phyloP scores from a whole-genome alignment of 2,113 vertebrate genomes.

The Tamias sibiricus region DNA sequence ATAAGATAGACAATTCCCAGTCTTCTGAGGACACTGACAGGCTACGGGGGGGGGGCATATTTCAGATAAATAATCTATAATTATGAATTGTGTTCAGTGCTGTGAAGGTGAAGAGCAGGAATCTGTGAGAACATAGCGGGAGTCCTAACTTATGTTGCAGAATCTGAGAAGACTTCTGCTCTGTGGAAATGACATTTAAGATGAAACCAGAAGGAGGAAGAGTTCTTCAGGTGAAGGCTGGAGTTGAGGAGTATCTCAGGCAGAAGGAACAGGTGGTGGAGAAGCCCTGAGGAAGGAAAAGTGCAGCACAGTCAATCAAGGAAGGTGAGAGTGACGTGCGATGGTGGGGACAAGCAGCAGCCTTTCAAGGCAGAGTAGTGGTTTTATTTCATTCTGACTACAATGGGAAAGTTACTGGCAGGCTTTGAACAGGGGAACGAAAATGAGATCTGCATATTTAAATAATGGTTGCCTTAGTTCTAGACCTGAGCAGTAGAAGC shows the following conservation, averaged over 20 bases:
- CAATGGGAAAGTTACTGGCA: not conserved
- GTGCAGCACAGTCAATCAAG: not conserved
- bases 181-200: not conserved
- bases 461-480: not conserved
- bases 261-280: not conserved
- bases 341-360: too few relatives aligned
- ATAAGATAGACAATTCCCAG: not conserved
- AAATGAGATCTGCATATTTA: not conserved
- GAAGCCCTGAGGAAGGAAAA: not conserved
- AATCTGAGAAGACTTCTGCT: not conserved
- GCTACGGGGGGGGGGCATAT: not conserved
- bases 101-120: not conserved
- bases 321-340: not conserved
- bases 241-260: not conserved
- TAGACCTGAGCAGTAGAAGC: not conserved
- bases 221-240: not conserved
- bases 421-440: not conserved
- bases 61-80: not conserved
- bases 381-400: not conserved
- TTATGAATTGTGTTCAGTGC: not conserved
- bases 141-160: not conserved
- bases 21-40: not conserved
- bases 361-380: not conserved
- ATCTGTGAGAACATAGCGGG: not conserved
- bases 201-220: not conserved